phyloP scores from a whole-genome alignment of 1,140 invertebrate genomes.

The Heliconius hewitsoni region DNA sequence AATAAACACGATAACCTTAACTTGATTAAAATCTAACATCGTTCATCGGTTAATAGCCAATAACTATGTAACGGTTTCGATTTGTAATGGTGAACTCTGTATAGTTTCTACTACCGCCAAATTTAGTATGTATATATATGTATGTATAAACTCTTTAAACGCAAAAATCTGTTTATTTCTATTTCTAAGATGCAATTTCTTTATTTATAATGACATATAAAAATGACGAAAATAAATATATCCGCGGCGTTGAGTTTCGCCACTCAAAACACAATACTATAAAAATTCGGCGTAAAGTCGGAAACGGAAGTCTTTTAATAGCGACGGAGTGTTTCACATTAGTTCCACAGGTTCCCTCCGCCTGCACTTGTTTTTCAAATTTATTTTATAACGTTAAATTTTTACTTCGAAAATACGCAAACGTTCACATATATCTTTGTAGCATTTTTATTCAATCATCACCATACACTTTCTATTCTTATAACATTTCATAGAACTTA shows the following conservation, averaged over 20 bases:
- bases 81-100: conserved; percentile 21
- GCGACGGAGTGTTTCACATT: background rate
- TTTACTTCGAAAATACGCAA: no score
- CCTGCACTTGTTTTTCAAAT: no score
- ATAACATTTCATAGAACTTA: background rate
- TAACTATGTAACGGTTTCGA: conserved; percentile 15
- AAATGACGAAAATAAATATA: background rate
- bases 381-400: no score
- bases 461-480: no score
- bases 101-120: background rate
- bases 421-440: no score
- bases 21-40: conserved; percentile 4
- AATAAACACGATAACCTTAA: conserved; percentile 14
- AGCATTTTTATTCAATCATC: no score
- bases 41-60: conserved; percentile 3
- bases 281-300: background rate
- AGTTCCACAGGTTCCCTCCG: background rate
- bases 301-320: background rate
- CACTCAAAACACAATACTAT: background rate
- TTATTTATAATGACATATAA: no score
- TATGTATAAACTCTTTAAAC: no score
- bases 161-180: no score
- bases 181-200: no score
- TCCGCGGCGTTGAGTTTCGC: background rate
- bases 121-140: no score